A percentile compares a stretch with the other conserved stretches of the same genome.
These are phyloP conservation scores for Drosophila biarmipes DNA, from an alignment of 1,140 invertebrate genomes.

Conservation along the genomic window DNA sequence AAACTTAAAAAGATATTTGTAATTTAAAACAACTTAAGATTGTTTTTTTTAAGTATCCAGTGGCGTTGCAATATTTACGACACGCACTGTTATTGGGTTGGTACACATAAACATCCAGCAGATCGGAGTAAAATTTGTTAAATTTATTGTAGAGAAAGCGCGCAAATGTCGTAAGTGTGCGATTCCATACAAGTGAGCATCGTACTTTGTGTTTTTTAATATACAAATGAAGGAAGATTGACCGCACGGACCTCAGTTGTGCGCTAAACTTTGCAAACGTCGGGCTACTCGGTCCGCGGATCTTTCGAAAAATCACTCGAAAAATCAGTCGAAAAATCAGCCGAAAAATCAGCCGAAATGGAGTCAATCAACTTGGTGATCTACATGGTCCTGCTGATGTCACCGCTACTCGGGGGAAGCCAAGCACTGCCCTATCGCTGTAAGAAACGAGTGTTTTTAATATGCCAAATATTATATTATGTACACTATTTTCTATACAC, in stretches of 20 bases:
- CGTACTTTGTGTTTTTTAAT: slow-evolving; percentile 11
- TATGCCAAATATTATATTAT: too few species aligned
- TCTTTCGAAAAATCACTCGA: background rate
- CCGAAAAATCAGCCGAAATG: background rate
- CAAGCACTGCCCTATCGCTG: slow-evolving; percentile 22
- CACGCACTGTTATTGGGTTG: slow-evolving; percentile 17
- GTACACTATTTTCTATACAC: background rate
- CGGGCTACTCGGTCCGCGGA: slow-evolving; percentile 26
- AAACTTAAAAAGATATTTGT: too few species aligned
- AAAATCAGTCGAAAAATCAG: background rate
- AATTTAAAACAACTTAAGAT: too few species aligned
- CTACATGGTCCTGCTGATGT: slow-evolving; percentile 18
- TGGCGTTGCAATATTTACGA: background rate
- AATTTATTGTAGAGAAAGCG: slow-evolving; percentile 66
- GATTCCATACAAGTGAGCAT: slow-evolving; percentile 40
- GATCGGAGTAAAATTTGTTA: slow-evolving; percentile 36
- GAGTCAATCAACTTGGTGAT: background rate
- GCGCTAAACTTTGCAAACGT: slow-evolving; percentile 71
- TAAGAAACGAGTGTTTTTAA: slow-evolving; percentile 22
- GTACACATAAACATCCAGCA: slow-evolving; percentile 50
- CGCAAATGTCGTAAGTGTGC: slow-evolving; percentile 63
- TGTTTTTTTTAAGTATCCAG: too few species aligned
- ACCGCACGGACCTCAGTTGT: slow-evolving; percentile 57
- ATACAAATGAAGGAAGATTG: slow-evolving; percentile 62
- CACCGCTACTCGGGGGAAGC: slow-evolving; percentile 1